Base-by-base conservation (phyloP, 2,888 invertebrate genomes). In the Thumatha senex region DNA sequence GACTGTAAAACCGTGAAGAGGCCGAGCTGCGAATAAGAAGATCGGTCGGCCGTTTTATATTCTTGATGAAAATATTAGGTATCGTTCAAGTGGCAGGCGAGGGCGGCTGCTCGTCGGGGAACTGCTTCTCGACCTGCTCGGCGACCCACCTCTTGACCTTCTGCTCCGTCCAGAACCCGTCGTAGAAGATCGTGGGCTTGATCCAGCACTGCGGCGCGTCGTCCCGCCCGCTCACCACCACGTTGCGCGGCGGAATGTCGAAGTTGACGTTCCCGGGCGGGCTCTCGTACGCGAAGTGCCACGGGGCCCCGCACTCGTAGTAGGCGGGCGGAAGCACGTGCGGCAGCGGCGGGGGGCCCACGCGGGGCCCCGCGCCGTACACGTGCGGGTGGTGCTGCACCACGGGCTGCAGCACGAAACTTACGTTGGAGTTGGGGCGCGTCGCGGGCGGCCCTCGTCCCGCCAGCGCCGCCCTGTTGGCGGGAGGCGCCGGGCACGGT, bases 161-260 rank as follows among this genome's bases (percentile, higher is more conserved):
- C 77, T 91, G 92, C 76, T 92, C 92, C 0, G 92, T 92, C 92
- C 92, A 92, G 70, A 92, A 92, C 0, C 92, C 92, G 41, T 92
- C 92, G 53, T 92, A 92, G 70, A 92, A 92, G 38, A 92, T 90
- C 2, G 89, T 88, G 3, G 92, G 92, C 48, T 92, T 92, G 46
- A 92, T 85, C 92, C 92, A 92, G 61, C 89, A 87, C 2, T 84
- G 86, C 14, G 76, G 75, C 1, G 69, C 79, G 38, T 84, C 84
- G 10, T 78, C 63, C 5, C 85, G 78, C 1, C 82, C 74, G 70
- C 85, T 86, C 52, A 87, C 81, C 11, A 88, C 82, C 29, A 89
- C 61, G 48, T 85, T 90, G 66, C 89, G 89, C 10, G 91, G 88
- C 1, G 89, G 90, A 4, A 88, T 61, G 58, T 84, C 88, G 64